phyloP scores from a whole-genome alignment of 2,113 vertebrate genomes.

The Eleginops maclovinus region DNA sequence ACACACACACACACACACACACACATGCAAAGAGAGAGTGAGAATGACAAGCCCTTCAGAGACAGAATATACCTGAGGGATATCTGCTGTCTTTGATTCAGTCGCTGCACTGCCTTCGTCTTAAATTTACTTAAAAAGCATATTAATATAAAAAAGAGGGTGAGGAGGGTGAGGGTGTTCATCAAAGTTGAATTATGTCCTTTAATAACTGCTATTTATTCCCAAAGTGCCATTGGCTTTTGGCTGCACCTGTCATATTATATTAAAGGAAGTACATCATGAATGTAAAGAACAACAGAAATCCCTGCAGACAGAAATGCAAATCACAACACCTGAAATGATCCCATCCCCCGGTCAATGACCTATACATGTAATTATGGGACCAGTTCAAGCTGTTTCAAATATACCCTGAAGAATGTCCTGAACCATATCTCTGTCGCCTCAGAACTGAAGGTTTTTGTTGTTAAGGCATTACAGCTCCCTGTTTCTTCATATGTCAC shows the following conservation, averaged over 20 bases:
- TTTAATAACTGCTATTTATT: slow-evolving; percentile 36
- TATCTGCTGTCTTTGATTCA: slow-evolving; percentile 70
- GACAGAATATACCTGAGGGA: slow-evolving; percentile 58
- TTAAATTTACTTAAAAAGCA: slow-evolving; percentile 66
- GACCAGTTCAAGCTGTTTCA: slow-evolving; percentile 80
- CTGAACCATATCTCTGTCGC: slow-evolving; percentile 47
- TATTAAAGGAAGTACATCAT: slow-evolving; percentile 37
- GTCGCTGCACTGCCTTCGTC: slow-evolving; percentile 64
- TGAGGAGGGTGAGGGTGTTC: slow-evolving; percentile 24
- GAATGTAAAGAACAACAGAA: slow-evolving; percentile 53
- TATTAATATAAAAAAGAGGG: slow-evolving; percentile 27
- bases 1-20: slow-evolving; percentile 9
- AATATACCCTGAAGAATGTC: slow-evolving; percentile 74
- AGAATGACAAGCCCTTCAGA: slow-evolving; percentile 48
- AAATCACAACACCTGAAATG: slow-evolving; percentile 59
- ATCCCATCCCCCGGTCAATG: slow-evolving; percentile 60
- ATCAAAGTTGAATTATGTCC: slow-evolving; percentile 35
- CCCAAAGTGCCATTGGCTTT: slow-evolving; percentile 24
- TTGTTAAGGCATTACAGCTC: slow-evolving; percentile 48
- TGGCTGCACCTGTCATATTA: slow-evolving; percentile 37
- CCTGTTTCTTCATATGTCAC: slow-evolving; percentile 74
- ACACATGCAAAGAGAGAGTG: slow-evolving; percentile 8
- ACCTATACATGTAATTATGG: slow-evolving; percentile 80
- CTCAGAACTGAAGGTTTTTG: slow-evolving; percentile 53
- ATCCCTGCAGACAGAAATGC: slow-evolving; percentile 55